Base-by-base conservation (phyloP, 1,140 invertebrate genomes). In the Drosophila ogumai region DNA sequence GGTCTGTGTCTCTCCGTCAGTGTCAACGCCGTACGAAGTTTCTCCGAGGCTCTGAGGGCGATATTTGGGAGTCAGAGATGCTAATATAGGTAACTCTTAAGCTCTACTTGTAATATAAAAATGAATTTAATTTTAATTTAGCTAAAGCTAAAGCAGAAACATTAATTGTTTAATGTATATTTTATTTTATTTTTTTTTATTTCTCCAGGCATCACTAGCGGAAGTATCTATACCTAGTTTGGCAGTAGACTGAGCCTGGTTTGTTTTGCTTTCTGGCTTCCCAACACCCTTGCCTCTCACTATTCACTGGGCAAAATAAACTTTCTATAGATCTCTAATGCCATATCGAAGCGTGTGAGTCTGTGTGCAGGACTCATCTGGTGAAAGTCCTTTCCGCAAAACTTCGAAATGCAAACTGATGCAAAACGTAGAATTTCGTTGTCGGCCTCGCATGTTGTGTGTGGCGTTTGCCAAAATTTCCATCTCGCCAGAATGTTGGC, bases 301-400 rank as follows among this genome's bases (percentile, higher is more conserved):
- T 22, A 56, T 22, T 46, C 57, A 31, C 47, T 57, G 56, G 57
- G 54, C 64, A 71, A 79, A 84, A 73, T 81, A 66, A 90, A 88
- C 77, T 84, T 88, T 79, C 52, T 15, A 88, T 80, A 71, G 82
- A 87, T 82, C 72, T 74, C 72, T 69, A 71, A 88, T 79, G 59
- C 71, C 71, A 63, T 47, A 65, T 65, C 78, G 46, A 84, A 64
- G 57, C 64, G 47, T 43, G 12, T 44, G 6, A 49, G 12, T 55
- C 7, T 55, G 46, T 56, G 31, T 47, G 17, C 13, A 56, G 60
- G 60, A 49, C 59, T 58, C 82, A 87, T 76, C 79, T 87, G 82
- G 65, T 28, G 46, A 69, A 60, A 72, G 54, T 72, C 65, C 38
- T 66, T 72, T 63, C 67, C 54, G 31, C 72, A 67, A 66, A 87